A percentile compares a stretch with the other conserved stretches of the same genome.
phyloP scores from a whole-genome alignment of 1,140 invertebrate genomes.

The Portunus trituberculatus region DNA sequence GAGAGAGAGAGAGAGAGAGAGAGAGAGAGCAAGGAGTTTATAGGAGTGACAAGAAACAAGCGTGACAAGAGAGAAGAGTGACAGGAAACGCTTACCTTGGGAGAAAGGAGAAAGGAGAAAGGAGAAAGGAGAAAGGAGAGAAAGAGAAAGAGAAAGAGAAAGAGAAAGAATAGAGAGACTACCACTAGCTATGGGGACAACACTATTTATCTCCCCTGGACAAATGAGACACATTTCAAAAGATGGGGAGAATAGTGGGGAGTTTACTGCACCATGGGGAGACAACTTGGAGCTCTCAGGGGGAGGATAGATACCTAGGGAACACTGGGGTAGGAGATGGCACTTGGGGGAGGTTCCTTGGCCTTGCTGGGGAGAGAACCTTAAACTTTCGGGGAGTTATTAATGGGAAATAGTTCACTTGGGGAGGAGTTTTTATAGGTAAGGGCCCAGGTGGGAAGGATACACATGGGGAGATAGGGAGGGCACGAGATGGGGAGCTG shows the following conservation, averaged over 20 bases:
- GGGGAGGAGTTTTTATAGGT: too few species aligned
- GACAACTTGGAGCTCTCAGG: too few species aligned
- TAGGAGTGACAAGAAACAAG: not conserved
- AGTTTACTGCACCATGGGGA: too few species aligned
- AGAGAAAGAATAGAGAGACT: not conserved
- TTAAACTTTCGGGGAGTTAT: too few species aligned
- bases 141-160: not conserved
- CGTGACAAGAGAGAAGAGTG: not conserved
- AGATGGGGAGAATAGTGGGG: too few species aligned
- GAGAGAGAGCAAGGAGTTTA: not conserved
- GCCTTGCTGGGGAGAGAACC: too few species aligned
- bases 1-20: not conserved
- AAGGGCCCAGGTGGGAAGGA: not conserved
- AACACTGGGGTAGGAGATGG: not conserved
- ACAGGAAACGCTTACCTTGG: not conserved
- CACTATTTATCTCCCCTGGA: too few species aligned
- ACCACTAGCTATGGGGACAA: too few species aligned
- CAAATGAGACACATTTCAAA: too few species aligned
- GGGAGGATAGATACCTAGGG: not conserved
- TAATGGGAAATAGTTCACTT: too few species aligned
- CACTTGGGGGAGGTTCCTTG: too few species aligned
- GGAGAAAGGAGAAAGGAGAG: not conserved
- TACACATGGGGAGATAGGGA: not conserved
- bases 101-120: not conserved
- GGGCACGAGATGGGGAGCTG: not conserved